These are phyloP conservation scores for Limonius californicus DNA, from an alignment of 1,140 invertebrate genomes.

Conservation along the genomic window DNA sequence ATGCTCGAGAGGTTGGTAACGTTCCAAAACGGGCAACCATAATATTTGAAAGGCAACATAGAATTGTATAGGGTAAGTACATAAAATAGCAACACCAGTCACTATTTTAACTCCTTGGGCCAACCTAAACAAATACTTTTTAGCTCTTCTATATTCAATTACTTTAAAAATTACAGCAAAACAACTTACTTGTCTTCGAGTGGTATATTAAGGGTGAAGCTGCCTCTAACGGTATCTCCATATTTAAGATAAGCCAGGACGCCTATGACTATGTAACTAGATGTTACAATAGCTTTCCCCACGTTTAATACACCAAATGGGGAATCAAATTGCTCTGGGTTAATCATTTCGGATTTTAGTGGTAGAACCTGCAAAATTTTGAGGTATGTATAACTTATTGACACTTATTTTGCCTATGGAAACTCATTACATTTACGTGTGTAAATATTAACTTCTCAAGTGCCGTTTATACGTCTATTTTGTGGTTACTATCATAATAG, in stretches of 20 bases:
- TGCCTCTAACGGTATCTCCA: slow-evolving; percentile 61
- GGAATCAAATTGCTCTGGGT: slow-evolving; percentile 71
- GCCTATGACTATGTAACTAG: slow-evolving; percentile 73
- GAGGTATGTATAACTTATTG: no score
- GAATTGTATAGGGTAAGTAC: slow-evolving; percentile 70
- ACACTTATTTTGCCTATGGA: no score
- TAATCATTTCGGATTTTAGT: slow-evolving; percentile 84
- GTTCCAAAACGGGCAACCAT: slow-evolving; percentile 53
- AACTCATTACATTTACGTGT: no score
- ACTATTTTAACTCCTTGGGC: slow-evolving; percentile 59
- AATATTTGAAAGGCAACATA: slow-evolving; percentile 74
- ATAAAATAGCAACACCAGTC: slow-evolving; percentile 71
- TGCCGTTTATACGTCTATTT: no score
- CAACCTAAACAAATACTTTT: no score
- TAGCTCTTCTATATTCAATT: no score
- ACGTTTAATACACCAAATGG: slow-evolving; percentile 77
- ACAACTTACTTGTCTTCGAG: slow-evolving; percentile 55
- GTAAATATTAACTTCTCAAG: no score
- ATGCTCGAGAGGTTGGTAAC: slow-evolving; percentile 47
- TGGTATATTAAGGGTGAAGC: slow-evolving; percentile 67
- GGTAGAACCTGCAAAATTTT: slow-evolving; percentile 74
- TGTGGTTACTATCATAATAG: no score
- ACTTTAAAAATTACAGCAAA: slow-evolving; percentile 29
- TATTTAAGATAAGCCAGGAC: slow-evolving; percentile 82
- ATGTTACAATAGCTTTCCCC: slow-evolving; percentile 74